Base-by-base conservation (phyloP, 2,797 vertebrate genomes). In the Sebastolobus alascanus region DNA sequence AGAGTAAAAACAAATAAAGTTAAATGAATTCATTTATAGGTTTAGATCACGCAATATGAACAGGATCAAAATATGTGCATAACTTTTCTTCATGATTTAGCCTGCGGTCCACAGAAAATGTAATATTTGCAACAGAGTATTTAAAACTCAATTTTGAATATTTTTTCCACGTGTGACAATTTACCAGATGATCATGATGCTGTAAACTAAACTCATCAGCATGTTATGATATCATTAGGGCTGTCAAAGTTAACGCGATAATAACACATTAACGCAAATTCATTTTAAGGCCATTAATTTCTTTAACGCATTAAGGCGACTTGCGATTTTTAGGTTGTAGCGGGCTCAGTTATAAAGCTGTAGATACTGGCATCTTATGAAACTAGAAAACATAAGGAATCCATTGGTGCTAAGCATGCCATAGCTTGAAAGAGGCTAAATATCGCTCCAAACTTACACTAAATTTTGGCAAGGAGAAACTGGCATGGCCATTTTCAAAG, bases 1-100 rank as follows among this genome's bases (percentile, higher is more conserved):
- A 74, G 68, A 52, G 55, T 55, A 56, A 76, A 73, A 73, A 59
- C 5, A 35, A 38, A 70, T 56, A 1, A 0, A 80, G 64, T 40
- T 63, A n/a, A 73, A 73, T 73, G 6, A 76, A 25, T 54, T 2
- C 1, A 33, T 73, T 58, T 14, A 33, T 29, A 33, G 35, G 68
- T 56, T 27, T 56, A 55, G 3, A 59, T 11, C 5, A 40, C 8
- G 43, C 27, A 59, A 46, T 18, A 64, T 33, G 37, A 71, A 75
- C 11, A 60, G 1, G 16, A 4, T 13, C n/a, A 25, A 58, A 46
- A 6, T 18, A 9, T 37, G 35, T 37, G 35, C 31, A 31, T 31
- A 31, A 31, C 31, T 31, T 2, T 25, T 25, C 31, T 8, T 8
- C 18, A 9, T 16, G 33, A 40, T 66, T 56, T 56, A 43, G 65